A percentile compares a stretch with the other conserved stretches of the same genome.
phyloP scores from a whole-genome alignment of 2,888 invertebrate species.

The Mythimna impura region DNA sequence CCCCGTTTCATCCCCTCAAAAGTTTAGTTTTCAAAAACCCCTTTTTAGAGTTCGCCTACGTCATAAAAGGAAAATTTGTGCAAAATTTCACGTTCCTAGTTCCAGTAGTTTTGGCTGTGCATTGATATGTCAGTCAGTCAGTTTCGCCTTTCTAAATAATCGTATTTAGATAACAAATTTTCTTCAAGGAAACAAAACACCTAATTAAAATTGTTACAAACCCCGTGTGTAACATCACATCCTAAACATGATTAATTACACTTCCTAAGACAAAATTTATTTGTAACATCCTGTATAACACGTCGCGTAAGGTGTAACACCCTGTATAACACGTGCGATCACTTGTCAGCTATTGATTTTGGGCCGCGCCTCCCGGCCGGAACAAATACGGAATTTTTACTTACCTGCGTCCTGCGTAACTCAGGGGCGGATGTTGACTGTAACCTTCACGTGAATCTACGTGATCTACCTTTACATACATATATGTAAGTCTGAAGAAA shows the following conservation, averaged over 20 bases:
- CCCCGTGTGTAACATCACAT: not conserved
- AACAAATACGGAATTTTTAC: constrained; percentile 60
- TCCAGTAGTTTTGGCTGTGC: no score
- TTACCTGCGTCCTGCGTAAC: constrained; percentile 38
- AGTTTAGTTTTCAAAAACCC: no score
- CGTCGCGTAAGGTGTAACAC: constrained; percentile 8
- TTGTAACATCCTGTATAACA: constrained; percentile 19
- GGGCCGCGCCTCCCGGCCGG: constrained; percentile 59
- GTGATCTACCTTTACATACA: not conserved
- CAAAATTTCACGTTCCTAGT: no score
- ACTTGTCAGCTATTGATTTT: constrained; percentile 67
- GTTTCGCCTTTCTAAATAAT: no score
- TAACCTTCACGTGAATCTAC: constrained; percentile 20
- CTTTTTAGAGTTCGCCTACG: no score
- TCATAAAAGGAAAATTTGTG: no score
- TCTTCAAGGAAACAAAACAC: no score
- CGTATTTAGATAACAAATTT: no score
- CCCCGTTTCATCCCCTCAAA: no score
- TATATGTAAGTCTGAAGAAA: not conserved
- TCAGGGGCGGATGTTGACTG: constrained; percentile 51
- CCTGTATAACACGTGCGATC: constrained; percentile 48
- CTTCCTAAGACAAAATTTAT: not conserved
- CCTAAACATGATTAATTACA: not conserved
- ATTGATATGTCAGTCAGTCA: no score
- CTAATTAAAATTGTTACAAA: not conserved